Evolutionary conservation across 2,113 vertebrate species (phyloP).

Genomic region (Tachycineta bicolor): DNA sequence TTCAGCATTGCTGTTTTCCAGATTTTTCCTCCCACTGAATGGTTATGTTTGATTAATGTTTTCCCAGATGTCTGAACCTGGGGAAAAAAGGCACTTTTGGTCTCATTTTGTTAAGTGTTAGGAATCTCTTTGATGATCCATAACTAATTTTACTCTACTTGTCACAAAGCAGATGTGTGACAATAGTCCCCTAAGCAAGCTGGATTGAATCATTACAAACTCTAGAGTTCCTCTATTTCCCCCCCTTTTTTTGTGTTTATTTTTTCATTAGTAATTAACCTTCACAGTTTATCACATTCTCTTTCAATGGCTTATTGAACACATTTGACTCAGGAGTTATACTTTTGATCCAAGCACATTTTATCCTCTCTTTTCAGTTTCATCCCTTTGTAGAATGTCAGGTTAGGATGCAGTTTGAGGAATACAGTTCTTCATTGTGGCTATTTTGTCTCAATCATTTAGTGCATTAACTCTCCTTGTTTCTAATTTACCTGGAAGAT

Average conservation of each 20-base stretch:
- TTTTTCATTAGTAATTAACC: constrained; percentile 27
- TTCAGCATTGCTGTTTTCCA: constrained; percentile 28
- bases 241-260: not conserved
- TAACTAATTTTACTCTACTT: constrained; percentile 62
- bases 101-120: constrained; percentile 51
- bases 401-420: not conserved
- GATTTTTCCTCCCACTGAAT: constrained; percentile 34
- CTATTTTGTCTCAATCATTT: not conserved
- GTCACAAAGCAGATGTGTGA: constrained; percentile 57
- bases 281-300: not conserved
- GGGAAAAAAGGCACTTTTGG: constrained; percentile 1
- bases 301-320: not conserved
- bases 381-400: not conserved
- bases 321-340: not conserved
- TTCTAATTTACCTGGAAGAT: not conserved
- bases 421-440: not conserved
- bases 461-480: not conserved
- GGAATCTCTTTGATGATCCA: constrained; percentile 65
- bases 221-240: not conserved
- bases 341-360: not conserved
- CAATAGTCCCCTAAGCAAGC: not conserved
- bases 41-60: constrained; percentile 55
- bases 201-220: not conserved
- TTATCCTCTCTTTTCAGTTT: not conserved
- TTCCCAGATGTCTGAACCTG: constrained; percentile 62